Evolutionary conservation across 1,140 invertebrate species (phyloP).

Genomic region (Aradophagus sp.): DNA sequence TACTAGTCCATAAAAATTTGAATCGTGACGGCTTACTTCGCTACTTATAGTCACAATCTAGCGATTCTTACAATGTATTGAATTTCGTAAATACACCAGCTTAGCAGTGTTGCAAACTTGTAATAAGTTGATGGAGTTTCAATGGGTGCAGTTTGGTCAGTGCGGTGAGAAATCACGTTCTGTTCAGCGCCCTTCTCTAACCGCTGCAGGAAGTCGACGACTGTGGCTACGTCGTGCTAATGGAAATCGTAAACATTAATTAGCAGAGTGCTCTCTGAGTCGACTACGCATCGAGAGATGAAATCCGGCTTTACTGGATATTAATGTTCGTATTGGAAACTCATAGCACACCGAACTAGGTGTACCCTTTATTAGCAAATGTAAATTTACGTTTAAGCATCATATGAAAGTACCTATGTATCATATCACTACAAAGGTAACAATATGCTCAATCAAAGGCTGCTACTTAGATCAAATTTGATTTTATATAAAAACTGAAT

Average conservation of each 20-base stretch:
- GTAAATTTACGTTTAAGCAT: constrained; percentile 37
- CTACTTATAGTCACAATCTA: constrained; percentile 8
- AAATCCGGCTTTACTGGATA: constrained; percentile 52
- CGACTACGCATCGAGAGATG: constrained; percentile 58
- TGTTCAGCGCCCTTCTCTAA: constrained; percentile 30
- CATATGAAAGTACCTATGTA: constrained; percentile 16
- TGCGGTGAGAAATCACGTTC: constrained; percentile 55
- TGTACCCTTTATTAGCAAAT: constrained; percentile 41
- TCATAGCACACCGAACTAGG: constrained; percentile 22
- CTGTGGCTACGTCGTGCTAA: constrained; percentile 64
- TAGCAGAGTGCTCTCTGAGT: constrained; percentile 58
- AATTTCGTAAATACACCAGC: constrained; percentile 25
- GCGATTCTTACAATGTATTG: constrained; percentile 23
- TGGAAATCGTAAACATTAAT: constrained; percentile 71
- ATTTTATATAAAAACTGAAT: too few species aligned
- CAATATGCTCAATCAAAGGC: constrained; percentile 32
- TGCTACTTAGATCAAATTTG: constrained; percentile 5
- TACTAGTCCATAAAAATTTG: too few species aligned
- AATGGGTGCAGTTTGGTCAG: constrained; percentile 40
- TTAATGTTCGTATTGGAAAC: constrained; percentile 51
- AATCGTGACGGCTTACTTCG: too few species aligned
- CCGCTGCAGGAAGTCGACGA: constrained; percentile 60
- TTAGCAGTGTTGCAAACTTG: constrained; percentile 19
- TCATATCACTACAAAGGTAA: constrained; percentile 7
- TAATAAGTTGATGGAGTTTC: constrained; percentile 38